Percentiles rank a stretch among this genome's conserved stretches.
phyloP scores from a whole-genome alignment of 2,888 invertebrate species.

The Lasioglossum figueresi region DNA sequence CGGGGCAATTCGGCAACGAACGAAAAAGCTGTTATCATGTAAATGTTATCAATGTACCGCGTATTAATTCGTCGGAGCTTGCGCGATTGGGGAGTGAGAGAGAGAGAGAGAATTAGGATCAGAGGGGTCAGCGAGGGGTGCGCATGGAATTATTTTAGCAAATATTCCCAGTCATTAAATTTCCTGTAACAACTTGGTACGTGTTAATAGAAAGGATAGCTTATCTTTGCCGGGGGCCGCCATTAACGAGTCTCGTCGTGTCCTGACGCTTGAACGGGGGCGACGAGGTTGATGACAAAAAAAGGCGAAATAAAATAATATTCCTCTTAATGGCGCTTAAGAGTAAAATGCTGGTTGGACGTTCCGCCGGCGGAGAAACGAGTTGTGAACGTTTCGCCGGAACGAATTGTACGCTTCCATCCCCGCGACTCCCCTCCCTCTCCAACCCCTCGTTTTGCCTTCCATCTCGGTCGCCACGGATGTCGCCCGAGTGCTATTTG shows the following conservation, averaged over 20 bases:
- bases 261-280: slow-evolving; percentile 52
- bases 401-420: slow-evolving; percentile 53
- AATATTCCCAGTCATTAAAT: slow-evolving; percentile 56
- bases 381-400: slow-evolving; percentile 61
- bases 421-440: background rate
- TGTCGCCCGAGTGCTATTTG: slow-evolving; percentile 48
- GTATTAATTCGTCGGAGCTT: slow-evolving; percentile 27
- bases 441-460: background rate
- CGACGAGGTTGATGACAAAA: slow-evolving; percentile 64
- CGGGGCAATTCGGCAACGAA: background rate
- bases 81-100: background rate
- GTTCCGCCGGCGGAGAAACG: slow-evolving; percentile 45
- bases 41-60: slow-evolving; percentile 22
- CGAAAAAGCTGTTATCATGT: slow-evolving; percentile 33
- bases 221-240: slow-evolving; percentile 53
- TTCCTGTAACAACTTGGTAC: slow-evolving; percentile 45
- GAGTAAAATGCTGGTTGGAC: slow-evolving; percentile 63
- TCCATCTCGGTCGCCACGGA: slow-evolving; percentile 21
- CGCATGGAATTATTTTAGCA: slow-evolving; percentile 37
- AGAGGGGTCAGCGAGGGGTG: background rate
- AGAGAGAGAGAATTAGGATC: background rate
- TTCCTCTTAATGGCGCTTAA: slow-evolving; percentile 69
- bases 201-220: slow-evolving; percentile 58
- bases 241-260: slow-evolving; percentile 65
- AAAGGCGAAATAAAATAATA: slow-evolving; percentile 66